Evolutionary conservation across 2,797 vertebrate genomes (phyloP).

Genomic region (Ibycter americanus): DNA sequence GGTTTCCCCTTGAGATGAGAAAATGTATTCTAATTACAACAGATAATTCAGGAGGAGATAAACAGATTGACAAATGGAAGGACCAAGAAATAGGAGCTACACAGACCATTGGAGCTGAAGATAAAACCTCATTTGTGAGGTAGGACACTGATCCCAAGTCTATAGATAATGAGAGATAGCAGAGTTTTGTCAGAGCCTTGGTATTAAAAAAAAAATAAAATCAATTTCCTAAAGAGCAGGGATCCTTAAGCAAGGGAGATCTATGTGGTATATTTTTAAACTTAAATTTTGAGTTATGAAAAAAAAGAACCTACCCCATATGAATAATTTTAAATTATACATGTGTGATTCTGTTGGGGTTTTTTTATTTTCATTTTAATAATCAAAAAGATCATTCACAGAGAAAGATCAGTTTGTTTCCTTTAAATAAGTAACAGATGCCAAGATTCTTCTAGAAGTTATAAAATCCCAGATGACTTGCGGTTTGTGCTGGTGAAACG

Average conservation of each 20-base stretch:
- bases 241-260: not conserved
- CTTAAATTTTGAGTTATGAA: not conserved
- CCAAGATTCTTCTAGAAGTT: conserved; percentile 4
- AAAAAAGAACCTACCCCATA: not conserved
- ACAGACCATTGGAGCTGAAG: not conserved
- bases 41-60: conserved; percentile 65
- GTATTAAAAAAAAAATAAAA: not conserved
- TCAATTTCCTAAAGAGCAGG: not conserved
- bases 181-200: not conserved
- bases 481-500: conserved; percentile 1
- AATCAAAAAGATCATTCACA: not conserved
- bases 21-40: conserved; percentile 65
- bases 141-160: not conserved
- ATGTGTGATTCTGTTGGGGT: not conserved
- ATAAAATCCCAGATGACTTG: conserved; percentile 6
- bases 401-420: not conserved
- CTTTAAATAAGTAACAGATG: not conserved
- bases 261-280: not conserved
- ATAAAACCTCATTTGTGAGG: not conserved
- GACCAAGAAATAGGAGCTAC: conserved; percentile 13
- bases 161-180: not conserved
- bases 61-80: conserved; percentile 56
- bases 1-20: conserved; percentile 52
- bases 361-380: not conserved
- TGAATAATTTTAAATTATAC: not conserved